Base-by-base conservation (phyloP, 2,113 vertebrate genomes). In the Zingel zingel region DNA sequence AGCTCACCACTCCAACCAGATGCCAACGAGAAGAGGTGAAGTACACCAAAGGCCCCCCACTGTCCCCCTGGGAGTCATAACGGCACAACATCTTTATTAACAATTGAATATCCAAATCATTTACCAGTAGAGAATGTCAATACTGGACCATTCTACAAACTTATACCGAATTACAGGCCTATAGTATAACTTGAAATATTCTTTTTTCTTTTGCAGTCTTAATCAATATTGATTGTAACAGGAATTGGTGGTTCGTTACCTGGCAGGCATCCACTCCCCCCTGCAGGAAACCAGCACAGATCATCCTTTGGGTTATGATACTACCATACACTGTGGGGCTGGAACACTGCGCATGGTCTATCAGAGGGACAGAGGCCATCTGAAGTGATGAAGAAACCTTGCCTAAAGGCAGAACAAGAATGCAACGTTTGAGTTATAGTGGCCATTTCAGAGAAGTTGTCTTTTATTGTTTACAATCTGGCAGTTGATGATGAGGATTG, bases 241-340 rank as follows among this genome's bases (percentile, higher is more conserved):
- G 6, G 5, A 65, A 18, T 65, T 9, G 25, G 23, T 14, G 13
- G 23, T 45, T 10, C 8, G 8, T 66, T 94, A 99, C 98, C 97
- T 99, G 97, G 89, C 98, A 99, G 25, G 97, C 95, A 65, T 99
- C 97, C 59, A 96, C 94, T 0, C 91, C 89, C 0, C 98, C 98
- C 3, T 92, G 47, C 1, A 90, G 51, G 79, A 69, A 87, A 16
- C 98, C 98, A 0, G 98, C 98, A 15, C 98, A 99, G 68, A 99
- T 84, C 98, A 99, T 99, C 81, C 86, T 94, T 13, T 78, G 6
- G 0, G 95, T 97, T 45, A 99, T 85, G 0, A 89, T 57, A 0
- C 59, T 54, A 0, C 95, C 95, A 64, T 99, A 99, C 0, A 96
- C 79, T 0, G 51, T 0, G 0, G 86, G 77, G 6, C 88, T 90